Percentiles rank a stretch among this genome's conserved stretches.
Evolutionary conservation across 2,113 vertebrate genomes (phyloP).

Genomic region (Taurulus bubalis): DNA sequence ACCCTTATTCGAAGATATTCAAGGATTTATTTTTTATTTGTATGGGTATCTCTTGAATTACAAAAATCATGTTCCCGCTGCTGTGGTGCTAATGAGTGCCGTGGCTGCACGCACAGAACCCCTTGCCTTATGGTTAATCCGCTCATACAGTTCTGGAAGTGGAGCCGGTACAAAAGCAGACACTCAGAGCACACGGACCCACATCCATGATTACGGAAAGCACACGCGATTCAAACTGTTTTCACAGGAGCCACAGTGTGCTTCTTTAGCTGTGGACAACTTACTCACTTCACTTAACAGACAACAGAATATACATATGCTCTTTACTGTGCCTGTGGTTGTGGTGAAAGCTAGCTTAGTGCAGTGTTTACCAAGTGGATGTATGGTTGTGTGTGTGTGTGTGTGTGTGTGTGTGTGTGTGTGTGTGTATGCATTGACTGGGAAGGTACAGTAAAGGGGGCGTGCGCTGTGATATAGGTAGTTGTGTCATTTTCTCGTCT

Average conservation of each 20-base stretch:
- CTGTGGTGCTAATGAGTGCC: conserved; percentile 60
- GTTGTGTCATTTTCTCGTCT: conserved; percentile 56
- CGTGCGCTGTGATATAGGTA: conserved; percentile 24
- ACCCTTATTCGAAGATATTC: neutral
- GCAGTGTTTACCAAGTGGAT: conserved; percentile 58
- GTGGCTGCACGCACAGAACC: conserved; percentile 38
- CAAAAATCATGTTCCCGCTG: no score
- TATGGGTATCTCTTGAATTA: neutral
- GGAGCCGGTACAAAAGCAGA: conserved; percentile 22
- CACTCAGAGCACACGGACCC: conserved; percentile 46
- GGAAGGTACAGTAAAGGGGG: conserved; percentile 36
- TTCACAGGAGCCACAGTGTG: conserved; percentile 5
- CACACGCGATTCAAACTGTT: conserved; percentile 38
- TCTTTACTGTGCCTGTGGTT: conserved; percentile 70
- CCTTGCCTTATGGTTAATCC: conserved; percentile 60
- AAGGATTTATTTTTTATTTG: no score
- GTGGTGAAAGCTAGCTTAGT: conserved; percentile 71
- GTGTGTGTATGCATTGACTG: conserved; percentile 31
- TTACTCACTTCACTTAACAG: conserved; percentile 42
- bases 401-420: conserved; percentile 20
- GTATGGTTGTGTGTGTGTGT: conserved; percentile 29
- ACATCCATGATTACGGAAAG: conserved; percentile 33
- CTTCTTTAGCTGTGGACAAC: conserved; percentile 31
- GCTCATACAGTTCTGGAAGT: conserved; percentile 13
- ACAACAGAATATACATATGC: conserved; percentile 33